These are phyloP conservation scores for Cancer borealis DNA, from an alignment of 2,888 invertebrate species.

Conservation along the genomic window DNA sequence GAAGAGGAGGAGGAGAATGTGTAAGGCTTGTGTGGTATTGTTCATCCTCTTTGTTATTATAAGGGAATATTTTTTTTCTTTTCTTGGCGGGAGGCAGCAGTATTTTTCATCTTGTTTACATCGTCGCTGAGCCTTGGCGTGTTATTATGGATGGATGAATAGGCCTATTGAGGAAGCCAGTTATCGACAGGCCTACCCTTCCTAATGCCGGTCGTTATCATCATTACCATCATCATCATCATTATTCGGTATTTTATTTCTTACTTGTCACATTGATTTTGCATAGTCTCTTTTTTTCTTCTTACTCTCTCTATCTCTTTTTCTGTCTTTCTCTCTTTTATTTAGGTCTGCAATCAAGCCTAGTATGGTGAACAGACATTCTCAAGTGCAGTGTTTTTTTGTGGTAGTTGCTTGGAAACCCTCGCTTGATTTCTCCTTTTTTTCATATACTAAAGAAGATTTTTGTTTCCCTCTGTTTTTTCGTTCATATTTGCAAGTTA, in stretches of 20 bases:
- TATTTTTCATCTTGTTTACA: not conserved
- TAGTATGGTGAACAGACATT: not conserved
- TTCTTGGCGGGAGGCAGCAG: too few relatives aligned
- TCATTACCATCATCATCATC: not conserved
- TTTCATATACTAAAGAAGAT: not conserved
- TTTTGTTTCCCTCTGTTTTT: not conserved
- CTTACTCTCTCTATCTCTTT: not conserved
- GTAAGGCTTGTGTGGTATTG: not conserved
- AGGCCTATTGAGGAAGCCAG: not conserved
- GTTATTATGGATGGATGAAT: not conserved
- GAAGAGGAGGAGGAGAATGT: too few relatives aligned
- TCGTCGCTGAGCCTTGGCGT: not conserved
- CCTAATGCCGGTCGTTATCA: not conserved
- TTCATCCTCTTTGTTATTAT: too few relatives aligned
- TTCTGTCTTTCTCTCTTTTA: not conserved
- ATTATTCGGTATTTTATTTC: not conserved
- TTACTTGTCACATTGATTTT: not conserved
- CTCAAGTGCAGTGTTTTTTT: not conserved
- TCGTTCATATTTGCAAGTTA: not conserved
- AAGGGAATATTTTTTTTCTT: too few relatives aligned
- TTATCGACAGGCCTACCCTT: not conserved
- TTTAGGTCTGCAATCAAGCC: too few relatives aligned
- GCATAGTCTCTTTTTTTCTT: not conserved
- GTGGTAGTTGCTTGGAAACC: not conserved
- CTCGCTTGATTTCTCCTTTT: too few relatives aligned